phyloP scores from a whole-genome alignment of 2,113 vertebrate species.

The Enhydra lutris region DNA sequence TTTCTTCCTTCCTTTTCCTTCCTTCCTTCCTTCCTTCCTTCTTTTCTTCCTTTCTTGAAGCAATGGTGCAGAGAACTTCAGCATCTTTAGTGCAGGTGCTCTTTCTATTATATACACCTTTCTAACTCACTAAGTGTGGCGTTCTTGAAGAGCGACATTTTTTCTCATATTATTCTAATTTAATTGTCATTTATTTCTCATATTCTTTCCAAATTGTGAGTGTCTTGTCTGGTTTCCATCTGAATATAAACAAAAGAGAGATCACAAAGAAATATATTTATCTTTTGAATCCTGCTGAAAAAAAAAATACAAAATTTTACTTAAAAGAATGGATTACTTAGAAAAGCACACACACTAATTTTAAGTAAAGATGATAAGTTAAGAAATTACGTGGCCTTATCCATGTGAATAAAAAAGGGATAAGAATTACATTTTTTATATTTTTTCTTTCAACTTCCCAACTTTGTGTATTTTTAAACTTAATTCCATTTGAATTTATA shows the following conservation, averaged over 20 bases:
- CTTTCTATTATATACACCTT: background rate
- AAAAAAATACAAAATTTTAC: conserved; percentile 26
- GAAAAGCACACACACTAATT: conserved; percentile 70
- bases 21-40: no score
- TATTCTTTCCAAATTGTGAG: background rate
- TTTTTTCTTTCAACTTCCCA: background rate
- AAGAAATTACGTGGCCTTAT: conserved; percentile 73
- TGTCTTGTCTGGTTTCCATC: background rate
- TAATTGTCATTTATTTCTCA: background rate
- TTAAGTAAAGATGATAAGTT: conserved; percentile 74
- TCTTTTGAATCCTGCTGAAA: conserved; percentile 45
- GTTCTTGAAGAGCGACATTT: background rate
- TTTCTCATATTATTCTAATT: background rate
- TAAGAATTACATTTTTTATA: background rate
- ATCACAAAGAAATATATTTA: conserved; percentile 61
- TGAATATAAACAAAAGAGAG: conserved; percentile 42
- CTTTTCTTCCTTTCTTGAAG: background rate
- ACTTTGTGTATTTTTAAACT: background rate
- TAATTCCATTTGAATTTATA: conserved; percentile 28
- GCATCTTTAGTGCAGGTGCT: no score
- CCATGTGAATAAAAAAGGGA: conserved; percentile 39
- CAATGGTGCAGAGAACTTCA: accelerated
- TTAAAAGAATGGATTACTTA: conserved; percentile 62
- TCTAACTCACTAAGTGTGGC: background rate
- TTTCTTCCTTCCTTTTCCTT: no score